Evolutionary conservation across 2,888 invertebrate species (phyloP), one percentile per base, ranked within the genome.

Genomic region (Tridacna crocea): DNA sequence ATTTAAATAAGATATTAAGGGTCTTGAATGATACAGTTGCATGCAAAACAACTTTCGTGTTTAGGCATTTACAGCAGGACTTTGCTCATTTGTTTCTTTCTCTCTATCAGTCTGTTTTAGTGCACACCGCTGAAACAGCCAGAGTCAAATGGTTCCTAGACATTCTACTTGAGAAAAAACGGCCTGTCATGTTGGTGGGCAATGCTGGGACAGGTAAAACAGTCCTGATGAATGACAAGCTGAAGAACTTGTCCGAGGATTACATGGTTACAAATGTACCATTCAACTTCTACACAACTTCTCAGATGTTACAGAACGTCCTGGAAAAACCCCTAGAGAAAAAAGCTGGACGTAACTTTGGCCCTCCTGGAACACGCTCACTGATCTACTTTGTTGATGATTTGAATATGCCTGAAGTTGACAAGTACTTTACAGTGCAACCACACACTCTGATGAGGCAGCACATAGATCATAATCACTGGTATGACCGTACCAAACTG

Each of bases 331-430:
- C 98, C 11, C 94, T 99, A 80, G 99, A 99, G 94, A 99, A 99
- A 95, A 99, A 99, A 94, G 98, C 99, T 12, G 98, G 98, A 11
- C 96, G 98, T 87, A 99, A 98, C 95, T 99, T 97, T 92, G 99
- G 98, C 0, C 99, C 99, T 17, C 98, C 98, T 0, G 98, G 99
- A 17, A 98, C 96, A 91, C 98, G 98, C 95, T 97, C 97, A 0
- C 95, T 99, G 65, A 96, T 99, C 83, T 99, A 98, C 94, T 99
- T 99, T 93, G 97, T 99, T 82, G 99, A 99, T 93, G 99, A 99
- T 92, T 97, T 99, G 97, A 99, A 99, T 93, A 99, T 99, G 98
- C 99, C 99, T 0, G 98, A 98, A 95, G 96, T 98, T 8, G 99
- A 99, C 94, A 96, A 96, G 58, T 99, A 99, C 91, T 98, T 98